A percentile compares a stretch with the other conserved stretches of the same genome.
These are phyloP conservation scores for Pemphredon lugubris DNA, from an alignment of 2,888 invertebrate genomes.

Conservation along the genomic window DNA sequence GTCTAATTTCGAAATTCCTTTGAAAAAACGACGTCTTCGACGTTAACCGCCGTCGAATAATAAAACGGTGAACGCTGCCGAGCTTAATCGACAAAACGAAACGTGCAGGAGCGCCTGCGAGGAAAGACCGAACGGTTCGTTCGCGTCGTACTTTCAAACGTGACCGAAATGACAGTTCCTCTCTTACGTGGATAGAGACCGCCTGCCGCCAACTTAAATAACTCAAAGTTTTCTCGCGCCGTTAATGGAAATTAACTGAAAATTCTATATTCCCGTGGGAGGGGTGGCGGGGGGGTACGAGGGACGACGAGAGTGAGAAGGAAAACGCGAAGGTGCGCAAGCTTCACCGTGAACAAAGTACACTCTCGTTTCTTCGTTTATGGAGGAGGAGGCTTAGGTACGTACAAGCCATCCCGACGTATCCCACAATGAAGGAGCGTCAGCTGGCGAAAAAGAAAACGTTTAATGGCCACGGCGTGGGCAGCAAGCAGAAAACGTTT, in stretches of 20 bases:
- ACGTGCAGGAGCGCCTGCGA: no score
- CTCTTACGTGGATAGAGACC: no score
- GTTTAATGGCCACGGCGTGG: slow-evolving; percentile 69
- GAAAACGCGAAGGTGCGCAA: neutral
- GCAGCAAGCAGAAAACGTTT: slow-evolving; percentile 66
- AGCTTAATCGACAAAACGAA: no score
- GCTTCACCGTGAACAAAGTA: slow-evolving; percentile 9
- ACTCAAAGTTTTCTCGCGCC: slow-evolving; percentile 21
- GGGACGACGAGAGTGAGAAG: neutral
- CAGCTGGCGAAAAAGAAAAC: slow-evolving; percentile 62
- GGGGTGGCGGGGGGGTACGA: neutral
- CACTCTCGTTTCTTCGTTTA: slow-evolving; percentile 2
- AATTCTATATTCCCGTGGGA: slow-evolving; percentile 1
- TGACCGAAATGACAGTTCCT: slow-evolving; percentile 2
- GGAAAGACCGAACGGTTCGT: neutral
- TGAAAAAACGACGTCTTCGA: no score
- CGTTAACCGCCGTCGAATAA: no score
- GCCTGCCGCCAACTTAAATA: slow-evolving; percentile 17
- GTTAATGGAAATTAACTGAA: slow-evolving; percentile 38
- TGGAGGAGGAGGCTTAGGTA: neutral
- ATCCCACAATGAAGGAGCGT: slow-evolving; percentile 39
- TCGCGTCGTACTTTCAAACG: neutral
- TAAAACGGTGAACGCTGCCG: no score
- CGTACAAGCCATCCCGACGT: slow-evolving; percentile 7
- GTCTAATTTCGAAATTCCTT: no score